These are phyloP conservation scores for Hyaena hyaena DNA, from an alignment of 2,113 vertebrate genomes.

Conservation along the genomic window DNA sequence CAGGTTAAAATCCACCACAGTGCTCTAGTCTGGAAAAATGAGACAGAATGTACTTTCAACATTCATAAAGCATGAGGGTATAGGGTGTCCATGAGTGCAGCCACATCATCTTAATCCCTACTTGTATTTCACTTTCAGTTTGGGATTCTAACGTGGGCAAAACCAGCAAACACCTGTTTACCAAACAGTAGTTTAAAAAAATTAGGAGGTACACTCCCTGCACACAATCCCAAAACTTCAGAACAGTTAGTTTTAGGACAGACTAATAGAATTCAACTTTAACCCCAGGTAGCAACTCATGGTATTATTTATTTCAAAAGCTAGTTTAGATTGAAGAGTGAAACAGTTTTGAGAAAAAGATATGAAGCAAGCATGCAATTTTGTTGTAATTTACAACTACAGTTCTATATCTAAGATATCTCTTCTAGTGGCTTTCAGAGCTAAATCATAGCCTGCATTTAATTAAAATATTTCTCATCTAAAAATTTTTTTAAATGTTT, in stretches of 20 bases:
- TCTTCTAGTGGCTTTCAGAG: background rate
- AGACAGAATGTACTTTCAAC: background rate
- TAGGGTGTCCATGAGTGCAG: background rate
- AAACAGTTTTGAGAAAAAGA: slow-evolving; percentile 28
- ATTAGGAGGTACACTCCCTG: background rate
- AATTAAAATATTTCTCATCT: slow-evolving; percentile 15
- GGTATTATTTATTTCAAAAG: slow-evolving; percentile 30
- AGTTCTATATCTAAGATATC: slow-evolving; percentile 40
- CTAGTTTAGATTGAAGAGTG: background rate
- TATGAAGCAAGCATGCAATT: background rate
- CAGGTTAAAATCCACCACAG: background rate
- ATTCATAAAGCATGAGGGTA: background rate
- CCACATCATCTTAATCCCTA: background rate
- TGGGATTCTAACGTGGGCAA: background rate
- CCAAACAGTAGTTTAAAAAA: background rate
- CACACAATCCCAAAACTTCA: background rate
- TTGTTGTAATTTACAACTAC: background rate
- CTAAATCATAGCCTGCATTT: background rate
- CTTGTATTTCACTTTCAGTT: background rate
- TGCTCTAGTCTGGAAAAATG: background rate
- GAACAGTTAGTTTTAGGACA: background rate
- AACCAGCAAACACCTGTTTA: background rate
- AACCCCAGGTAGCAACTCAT: background rate
- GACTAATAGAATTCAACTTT: slow-evolving; percentile 35
- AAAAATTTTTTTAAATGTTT: no score